A percentile compares a stretch with the other conserved stretches of the same genome.
These are phyloP conservation scores for Alloplasta piceator DNA, from an alignment of 2,888 invertebrate genomes.

Conservation along the genomic window DNA sequence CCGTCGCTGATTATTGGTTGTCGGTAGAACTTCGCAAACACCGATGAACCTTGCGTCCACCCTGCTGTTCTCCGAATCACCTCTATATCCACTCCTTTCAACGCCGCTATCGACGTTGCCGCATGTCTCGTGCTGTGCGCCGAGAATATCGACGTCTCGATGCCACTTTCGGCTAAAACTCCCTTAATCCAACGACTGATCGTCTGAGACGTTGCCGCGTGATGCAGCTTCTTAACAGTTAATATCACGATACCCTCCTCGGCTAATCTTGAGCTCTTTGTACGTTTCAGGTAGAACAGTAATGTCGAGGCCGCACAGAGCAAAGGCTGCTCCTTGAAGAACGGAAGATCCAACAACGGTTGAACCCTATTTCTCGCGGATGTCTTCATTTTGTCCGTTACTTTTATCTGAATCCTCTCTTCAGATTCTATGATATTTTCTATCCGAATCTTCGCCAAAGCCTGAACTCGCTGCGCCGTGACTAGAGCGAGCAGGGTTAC, in stretches of 20 bases:
- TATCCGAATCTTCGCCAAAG: neutral
- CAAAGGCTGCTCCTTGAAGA: neutral
- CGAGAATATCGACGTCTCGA: conserved; percentile 52
- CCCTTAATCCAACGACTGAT: conserved; percentile 56
- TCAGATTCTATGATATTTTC: too few species aligned
- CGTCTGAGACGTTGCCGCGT: conserved; percentile 37
- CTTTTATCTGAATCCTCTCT: too few species aligned
- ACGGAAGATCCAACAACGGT: neutral
- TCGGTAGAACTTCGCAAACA: conserved; percentile 34
- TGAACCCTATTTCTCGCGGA: neutral
- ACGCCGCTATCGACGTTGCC: conserved; percentile 44
- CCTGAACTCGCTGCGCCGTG: conserved; percentile 47
- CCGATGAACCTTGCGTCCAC: conserved; percentile 33
- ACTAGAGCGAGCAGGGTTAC: too few species aligned
- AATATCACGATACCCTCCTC: neutral
- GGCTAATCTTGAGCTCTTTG: conserved; percentile 1
- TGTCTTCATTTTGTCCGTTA: neutral
- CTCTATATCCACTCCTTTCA: conserved; percentile 28
- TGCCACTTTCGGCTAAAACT: conserved; percentile 35
- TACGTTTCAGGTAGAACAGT: conserved; percentile 34
- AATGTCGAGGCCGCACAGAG: conserved; percentile 43
- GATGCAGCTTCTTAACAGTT: conserved; percentile 19
- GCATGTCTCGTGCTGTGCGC: conserved; percentile 61
- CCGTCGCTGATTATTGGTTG: too few species aligned
- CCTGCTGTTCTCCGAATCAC: conserved; percentile 40